Base-by-base conservation (phyloP, 2,113 vertebrate species). In the Rutilus rutilus region DNA sequence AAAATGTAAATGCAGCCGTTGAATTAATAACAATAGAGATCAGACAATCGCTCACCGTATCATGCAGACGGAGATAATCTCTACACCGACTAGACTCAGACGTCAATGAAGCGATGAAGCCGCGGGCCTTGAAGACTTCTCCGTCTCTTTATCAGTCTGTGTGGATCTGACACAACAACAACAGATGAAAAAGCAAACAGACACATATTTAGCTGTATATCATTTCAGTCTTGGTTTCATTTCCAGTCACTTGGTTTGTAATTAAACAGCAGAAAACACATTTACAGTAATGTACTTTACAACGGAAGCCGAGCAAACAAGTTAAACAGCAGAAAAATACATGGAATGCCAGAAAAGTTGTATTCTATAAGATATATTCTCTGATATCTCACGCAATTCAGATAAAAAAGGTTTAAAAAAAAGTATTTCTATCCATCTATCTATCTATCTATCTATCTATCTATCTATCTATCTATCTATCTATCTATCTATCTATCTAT, bases 1-100 rank as follows among this genome's bases (percentile, higher is more conserved):
- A 39, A 39, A 52, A 33, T 84, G 64, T 33, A 78, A 67, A 79
- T 74, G 30, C 52, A 19, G 39, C 57, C 39, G 67, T 19, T 54
- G 76, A 74, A 80, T 54, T 85, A 85, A 62, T 81, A 78, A 52
- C 83, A 64, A 81, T 59, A 33, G 8, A 67, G 83, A 85, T 81
- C 73, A 81, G 73, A 39, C 57, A 82, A 82, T n/a, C 50, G 14
- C 76, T 77, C 78, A 69, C 1, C 64, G 30, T 50, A 73, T 59
- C 65, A 42, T 33, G 57, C 11, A 25, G 59, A 81, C 33, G 33
- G 74, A 80, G 42, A 42, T 82, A 73, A 85, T 82, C 78, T 82
- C 7, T 6, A 69, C 67, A 15, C 21, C 33, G 33, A 27, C 59
- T 73, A 54, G 23, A 84, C 50, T 73, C 54, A 85, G 19, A 59